phyloP scores from a whole-genome alignment of 2,888 invertebrate genomes.

The Drosophila gaucha region DNA sequence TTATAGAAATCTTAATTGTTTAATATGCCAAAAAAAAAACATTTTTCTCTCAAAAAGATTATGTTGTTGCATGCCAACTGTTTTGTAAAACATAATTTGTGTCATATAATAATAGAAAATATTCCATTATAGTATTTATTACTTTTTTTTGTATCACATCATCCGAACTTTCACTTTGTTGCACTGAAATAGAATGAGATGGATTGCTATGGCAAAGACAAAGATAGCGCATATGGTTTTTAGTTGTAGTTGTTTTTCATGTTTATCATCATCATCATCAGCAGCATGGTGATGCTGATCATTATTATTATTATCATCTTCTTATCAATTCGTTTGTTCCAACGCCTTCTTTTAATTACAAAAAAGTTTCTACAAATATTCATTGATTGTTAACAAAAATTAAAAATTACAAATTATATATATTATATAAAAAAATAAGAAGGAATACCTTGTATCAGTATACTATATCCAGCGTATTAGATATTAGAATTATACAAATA shows the following conservation, averaged over 20 bases:
- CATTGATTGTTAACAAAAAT: slow-evolving; percentile 46
- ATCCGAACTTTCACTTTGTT: slow-evolving; percentile 45
- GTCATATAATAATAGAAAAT: slow-evolving; percentile 3
- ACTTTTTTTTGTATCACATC: slow-evolving; percentile 1
- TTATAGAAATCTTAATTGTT: too few relatives aligned
- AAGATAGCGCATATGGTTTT: slow-evolving; percentile 33
- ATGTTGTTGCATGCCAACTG: too few relatives aligned
- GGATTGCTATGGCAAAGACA: slow-evolving; percentile 32
- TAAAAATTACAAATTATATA: slow-evolving; percentile 14
- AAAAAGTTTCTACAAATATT: slow-evolving; percentile 39
- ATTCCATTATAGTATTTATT: slow-evolving; percentile 13
- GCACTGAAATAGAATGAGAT: slow-evolving; percentile 49
- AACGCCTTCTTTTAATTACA: slow-evolving; percentile 41
- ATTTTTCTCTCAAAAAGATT: too few relatives aligned
- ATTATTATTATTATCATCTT: slow-evolving; percentile 33
- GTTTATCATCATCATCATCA: slow-evolving; percentile 47
- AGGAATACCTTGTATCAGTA: slow-evolving; percentile 45
- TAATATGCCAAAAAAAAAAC: too few relatives aligned
- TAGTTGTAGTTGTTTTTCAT: slow-evolving; percentile 46
- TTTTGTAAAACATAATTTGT: too few relatives aligned
- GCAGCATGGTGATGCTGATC: slow-evolving; percentile 21
- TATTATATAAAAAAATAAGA: slow-evolving; percentile 12
- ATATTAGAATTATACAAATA: slow-evolving; percentile 71
- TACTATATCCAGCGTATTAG: slow-evolving; percentile 52
- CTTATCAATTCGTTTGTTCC: slow-evolving; percentile 46